These are phyloP conservation scores for Nysson spinosus DNA, from an alignment of 2,888 invertebrate genomes.

Conservation along the genomic window DNA sequence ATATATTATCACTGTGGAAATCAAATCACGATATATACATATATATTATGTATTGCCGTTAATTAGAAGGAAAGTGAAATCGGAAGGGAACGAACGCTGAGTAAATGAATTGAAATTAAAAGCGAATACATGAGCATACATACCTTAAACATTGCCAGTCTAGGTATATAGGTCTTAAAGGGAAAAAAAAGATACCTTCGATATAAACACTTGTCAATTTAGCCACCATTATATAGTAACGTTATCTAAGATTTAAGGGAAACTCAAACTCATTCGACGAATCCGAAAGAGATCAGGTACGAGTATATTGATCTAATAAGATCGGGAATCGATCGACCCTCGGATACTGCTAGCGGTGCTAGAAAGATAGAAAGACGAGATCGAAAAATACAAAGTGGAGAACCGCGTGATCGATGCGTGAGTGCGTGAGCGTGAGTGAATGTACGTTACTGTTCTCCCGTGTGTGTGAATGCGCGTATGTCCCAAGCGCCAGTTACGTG, in stretches of 20 bases:
- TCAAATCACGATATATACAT: conserved; percentile 8
- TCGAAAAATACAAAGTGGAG: conserved; percentile 22
- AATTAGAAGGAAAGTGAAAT: conserved; percentile 4
- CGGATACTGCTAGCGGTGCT: conserved; percentile 38
- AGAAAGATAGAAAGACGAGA: conserved; percentile 24
- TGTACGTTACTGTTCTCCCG: conserved; percentile 13
- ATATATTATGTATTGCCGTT: conserved; percentile 1
- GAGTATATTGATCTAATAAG: conserved; percentile 6
- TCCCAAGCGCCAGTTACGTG: conserved; percentile 25
- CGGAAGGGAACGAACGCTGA: neutral
- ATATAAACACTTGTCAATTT: conserved; percentile 77
- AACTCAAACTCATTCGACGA: conserved; percentile 56
- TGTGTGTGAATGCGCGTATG: conserved; percentile 8
- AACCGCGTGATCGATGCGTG: conserved; percentile 20
- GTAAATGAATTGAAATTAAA: conserved; percentile 6
- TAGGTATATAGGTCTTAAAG: conserved; percentile 67
- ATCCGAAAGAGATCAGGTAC: conserved; percentile 21
- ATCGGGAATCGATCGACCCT: conserved; percentile 40
- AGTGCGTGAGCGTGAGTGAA: conserved; percentile 7
- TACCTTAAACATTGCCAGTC: conserved; percentile 71
- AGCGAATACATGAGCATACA: conserved; percentile 45
- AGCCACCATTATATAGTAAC: conserved; percentile 72
- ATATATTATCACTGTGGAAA: conserved; percentile 31
- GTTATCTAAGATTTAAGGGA: conserved; percentile 53
- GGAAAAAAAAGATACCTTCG: conserved; percentile 59